Base-by-base conservation (phyloP, 2,888 invertebrate species). In the Deroplatys truncata region DNA sequence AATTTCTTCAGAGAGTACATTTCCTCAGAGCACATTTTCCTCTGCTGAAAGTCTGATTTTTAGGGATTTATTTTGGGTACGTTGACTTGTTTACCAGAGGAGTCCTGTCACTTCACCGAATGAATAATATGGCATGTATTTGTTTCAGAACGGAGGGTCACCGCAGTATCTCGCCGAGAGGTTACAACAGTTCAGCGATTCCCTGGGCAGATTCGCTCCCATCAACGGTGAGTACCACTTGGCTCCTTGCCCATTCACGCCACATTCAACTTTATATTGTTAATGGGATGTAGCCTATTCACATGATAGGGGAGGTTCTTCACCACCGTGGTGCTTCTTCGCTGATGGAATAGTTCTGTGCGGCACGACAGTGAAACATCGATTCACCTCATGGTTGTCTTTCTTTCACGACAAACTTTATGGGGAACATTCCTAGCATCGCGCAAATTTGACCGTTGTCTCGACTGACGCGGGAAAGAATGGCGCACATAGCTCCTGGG, bases 111-210 rank as follows among this genome's bases (percentile, higher is more conserved):
- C 56, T 72, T 72, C 20, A 20, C 20, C 56, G 16, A 72, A 72
- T 72, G 56, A 72, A 20, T 72, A 20, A 72, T 72, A 72, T 20
- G 56, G 56, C 56, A 5, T 72, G 56, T 25, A 72, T 83, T 83
- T 87, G 35, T 87, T 87, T 87, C 83, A 87, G 87, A 87, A 87
- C 83, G 87, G 87, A 35, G 87, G 87, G 35, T 87, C 87, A 16
- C 43, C 87, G 29, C 87, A 87, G 43, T 87, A 87, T 35, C 87
- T 87, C 35, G 87, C 87, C 31, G 87, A 87, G 29, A 29, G 83
- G 83, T 43, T 87, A 20, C 82, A 87, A 28, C 87, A 87, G 35
- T 87, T 87, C 82, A 87, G 82, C 83, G 87, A 87, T 87, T 87
- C 87, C 28, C 83, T 87, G 82, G 29, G 83, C 87, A 87, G 87